A percentile compares a stretch with the other conserved stretches of the same genome.
phyloP scores from a whole-genome alignment of 1,140 invertebrate species.

The Drosophila bipectinata region DNA sequence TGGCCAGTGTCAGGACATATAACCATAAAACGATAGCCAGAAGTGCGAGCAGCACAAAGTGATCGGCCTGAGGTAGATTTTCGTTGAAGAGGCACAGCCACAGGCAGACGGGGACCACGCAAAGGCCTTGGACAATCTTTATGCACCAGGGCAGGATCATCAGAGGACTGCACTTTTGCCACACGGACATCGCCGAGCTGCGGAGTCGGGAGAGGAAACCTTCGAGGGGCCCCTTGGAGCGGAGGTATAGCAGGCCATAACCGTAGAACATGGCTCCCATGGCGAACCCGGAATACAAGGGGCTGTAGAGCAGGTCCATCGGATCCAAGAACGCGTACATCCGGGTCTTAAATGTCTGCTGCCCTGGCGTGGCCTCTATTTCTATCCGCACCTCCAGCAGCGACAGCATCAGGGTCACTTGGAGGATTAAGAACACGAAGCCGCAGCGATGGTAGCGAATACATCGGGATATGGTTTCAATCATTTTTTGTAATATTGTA shows the following conservation, averaged over 20 bases:
- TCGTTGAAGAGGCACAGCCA: neutral
- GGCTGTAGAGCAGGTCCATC: constrained; percentile 16
- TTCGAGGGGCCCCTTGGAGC: neutral
- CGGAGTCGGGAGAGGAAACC: constrained; percentile 26
- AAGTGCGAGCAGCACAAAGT: neutral
- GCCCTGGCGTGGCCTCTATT: neutral
- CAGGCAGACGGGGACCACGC: constrained; percentile 1
- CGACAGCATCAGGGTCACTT: constrained; percentile 14
- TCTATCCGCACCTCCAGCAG: constrained; percentile 9
- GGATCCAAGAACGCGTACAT: neutral
- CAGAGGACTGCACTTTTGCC: constrained; percentile 18
- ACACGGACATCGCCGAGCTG: constrained; percentile 18
- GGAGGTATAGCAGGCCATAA: constrained; percentile 43
- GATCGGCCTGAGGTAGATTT: too few relatives aligned
- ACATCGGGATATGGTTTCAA: too few relatives aligned
- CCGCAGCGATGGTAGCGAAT: neutral
- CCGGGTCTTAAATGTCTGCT: neutral
- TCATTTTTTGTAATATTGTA: neutral
- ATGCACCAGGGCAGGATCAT: constrained; percentile 61
- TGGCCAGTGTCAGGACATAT: constrained; percentile 1
- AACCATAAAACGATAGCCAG: neutral
- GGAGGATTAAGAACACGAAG: neutral
- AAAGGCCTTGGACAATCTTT: constrained; percentile 3
- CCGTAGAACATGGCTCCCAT: constrained; percentile 44
- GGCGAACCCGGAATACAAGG: constrained; percentile 27